These are phyloP conservation scores for Spheniscus humboldti DNA, from an alignment of 2,797 vertebrate genomes.

Conservation along the genomic window DNA sequence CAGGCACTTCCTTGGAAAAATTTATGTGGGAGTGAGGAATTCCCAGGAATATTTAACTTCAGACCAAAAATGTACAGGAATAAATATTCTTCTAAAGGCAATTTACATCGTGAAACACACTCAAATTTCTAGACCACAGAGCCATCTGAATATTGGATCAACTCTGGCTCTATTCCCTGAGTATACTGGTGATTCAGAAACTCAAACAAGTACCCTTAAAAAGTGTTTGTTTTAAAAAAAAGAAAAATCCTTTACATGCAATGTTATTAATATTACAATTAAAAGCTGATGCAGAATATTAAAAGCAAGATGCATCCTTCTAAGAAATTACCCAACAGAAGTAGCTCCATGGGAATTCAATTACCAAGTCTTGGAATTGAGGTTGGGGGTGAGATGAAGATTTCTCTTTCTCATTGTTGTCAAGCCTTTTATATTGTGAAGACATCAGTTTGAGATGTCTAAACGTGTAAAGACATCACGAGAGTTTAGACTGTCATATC, in stretches of 20 bases:
- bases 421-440: not conserved
- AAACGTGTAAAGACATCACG: not conserved
- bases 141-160: not conserved
- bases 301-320: not conserved
- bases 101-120: not conserved
- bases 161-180: not conserved
- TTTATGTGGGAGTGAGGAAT: not conserved
- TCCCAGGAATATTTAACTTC: constrained; percentile 12
- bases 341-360: not conserved
- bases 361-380: not conserved
- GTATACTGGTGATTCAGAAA: not conserved
- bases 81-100: not conserved
- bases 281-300: not conserved
- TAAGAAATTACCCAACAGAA: not conserved
- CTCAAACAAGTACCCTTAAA: not conserved
- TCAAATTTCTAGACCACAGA: not conserved
- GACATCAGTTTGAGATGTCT: not conserved
- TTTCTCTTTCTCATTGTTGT: not conserved
- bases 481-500: not conserved
- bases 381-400: not conserved
- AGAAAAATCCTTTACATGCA: not conserved
- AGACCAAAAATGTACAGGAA: not conserved
- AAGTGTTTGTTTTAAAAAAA: not conserved
- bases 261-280: not conserved
- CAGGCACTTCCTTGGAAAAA: constrained; percentile 5